Evolutionary conservation across 2,888 invertebrate genomes (phyloP).

Genomic region (Rotaria socialis): DNA sequence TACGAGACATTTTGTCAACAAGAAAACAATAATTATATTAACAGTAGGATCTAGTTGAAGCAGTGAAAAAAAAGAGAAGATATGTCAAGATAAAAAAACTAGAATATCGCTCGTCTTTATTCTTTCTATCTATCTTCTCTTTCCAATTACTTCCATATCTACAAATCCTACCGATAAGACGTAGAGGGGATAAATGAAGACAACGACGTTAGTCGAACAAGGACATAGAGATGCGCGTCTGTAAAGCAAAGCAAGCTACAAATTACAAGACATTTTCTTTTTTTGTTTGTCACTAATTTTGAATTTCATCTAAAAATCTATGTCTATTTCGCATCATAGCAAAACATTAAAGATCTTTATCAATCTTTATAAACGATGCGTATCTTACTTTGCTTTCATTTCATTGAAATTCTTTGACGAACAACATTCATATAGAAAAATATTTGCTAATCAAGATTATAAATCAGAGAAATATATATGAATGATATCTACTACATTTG

Average conservation of each 20-base stretch:
- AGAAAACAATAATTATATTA: constrained; percentile 17
- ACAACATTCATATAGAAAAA: background rate
- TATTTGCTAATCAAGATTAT: background rate
- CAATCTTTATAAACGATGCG: background rate
- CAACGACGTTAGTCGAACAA: constrained; percentile 1
- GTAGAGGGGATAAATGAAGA: background rate
- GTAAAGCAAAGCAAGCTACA: background rate
- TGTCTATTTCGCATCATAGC: background rate
- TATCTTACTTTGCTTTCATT: background rate
- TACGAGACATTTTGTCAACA: background rate
- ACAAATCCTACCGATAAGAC: constrained; percentile 5
- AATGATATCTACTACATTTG: too few relatives aligned
- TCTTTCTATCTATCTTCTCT: background rate
- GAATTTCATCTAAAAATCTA: background rate
- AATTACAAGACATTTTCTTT: background rate
- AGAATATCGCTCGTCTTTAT: background rate
- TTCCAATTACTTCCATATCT: constrained; percentile 23
- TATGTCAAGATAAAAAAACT: constrained; percentile 1
- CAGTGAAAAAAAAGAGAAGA: background rate
- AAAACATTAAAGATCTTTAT: background rate
- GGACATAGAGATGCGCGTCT: background rate
- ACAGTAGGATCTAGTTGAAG: background rate
- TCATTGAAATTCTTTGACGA: background rate
- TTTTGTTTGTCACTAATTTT: background rate
- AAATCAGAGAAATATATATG: background rate